Percentiles rank a stretch among this genome's conserved stretches.
These are phyloP conservation scores for Brachyhypopomus gauderio DNA, from an alignment of 2,113 vertebrate genomes.

Conservation along the genomic window DNA sequence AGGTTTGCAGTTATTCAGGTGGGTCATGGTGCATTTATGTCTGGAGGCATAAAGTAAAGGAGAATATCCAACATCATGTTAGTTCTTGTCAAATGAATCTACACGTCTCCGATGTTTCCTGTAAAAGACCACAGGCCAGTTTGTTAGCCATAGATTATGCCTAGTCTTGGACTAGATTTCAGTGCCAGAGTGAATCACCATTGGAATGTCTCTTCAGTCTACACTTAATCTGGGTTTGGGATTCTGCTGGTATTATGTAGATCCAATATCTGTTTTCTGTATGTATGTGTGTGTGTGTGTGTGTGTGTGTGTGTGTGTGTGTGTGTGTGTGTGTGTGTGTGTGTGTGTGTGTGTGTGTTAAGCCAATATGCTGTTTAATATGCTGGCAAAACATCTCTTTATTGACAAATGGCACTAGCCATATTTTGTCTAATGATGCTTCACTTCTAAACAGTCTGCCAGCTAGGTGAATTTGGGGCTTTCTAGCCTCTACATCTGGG, in stretches of 20 bases:
- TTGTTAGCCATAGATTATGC: not conserved
- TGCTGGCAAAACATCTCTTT: not conserved
- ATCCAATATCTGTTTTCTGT: too few relatives aligned
- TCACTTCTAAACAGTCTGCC: not conserved
- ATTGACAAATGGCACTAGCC: not conserved
- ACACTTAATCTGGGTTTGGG: too few relatives aligned
- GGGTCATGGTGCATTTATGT: slow-evolving; percentile 35
- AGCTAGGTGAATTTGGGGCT: not conserved
- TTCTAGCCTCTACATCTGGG: not conserved
- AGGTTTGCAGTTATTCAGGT: slow-evolving; percentile 20
- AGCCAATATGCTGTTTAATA: not conserved
- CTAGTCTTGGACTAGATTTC: too few relatives aligned
- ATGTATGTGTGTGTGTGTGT: too few relatives aligned
- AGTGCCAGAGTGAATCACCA: too few relatives aligned
- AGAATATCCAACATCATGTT: slow-evolving; percentile 6
- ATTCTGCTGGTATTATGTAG: too few relatives aligned
- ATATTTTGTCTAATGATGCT: not conserved
- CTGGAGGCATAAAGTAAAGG: not conserved
- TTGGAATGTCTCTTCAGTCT: too few relatives aligned
- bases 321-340: too few relatives aligned
- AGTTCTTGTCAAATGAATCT: slow-evolving; percentile 6
- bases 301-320: too few relatives aligned
- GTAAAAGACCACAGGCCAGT: not conserved
- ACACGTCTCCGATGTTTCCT: not conserved
- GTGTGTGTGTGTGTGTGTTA: too few relatives aligned